These are phyloP conservation scores for Melieria crassipennis DNA, from an alignment of 2,888 invertebrate species.

Conservation along the genomic window DNA sequence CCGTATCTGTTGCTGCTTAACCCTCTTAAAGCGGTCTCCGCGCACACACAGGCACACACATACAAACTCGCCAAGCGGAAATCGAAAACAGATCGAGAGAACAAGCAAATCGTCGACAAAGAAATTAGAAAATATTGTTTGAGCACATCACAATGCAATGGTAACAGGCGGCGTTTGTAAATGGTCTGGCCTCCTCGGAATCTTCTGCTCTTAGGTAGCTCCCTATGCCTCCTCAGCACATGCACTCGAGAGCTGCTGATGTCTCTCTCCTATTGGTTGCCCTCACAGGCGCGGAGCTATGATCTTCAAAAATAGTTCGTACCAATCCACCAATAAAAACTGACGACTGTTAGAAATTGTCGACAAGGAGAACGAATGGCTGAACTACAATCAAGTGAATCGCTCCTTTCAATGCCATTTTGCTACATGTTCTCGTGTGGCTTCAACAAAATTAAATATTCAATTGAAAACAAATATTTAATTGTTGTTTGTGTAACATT, in stretches of 20 bases:
- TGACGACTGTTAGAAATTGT: no score
- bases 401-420: no score
- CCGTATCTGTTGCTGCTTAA: background rate
- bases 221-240: background rate
- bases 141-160: background rate
- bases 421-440: no score
- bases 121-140: slow-evolving; percentile 25
- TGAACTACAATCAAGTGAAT: no score
- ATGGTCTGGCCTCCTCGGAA: background rate
- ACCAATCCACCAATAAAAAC: slow-evolving; percentile 8
- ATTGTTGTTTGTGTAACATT: background rate
- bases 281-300: background rate
- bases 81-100: slow-evolving; percentile 1
- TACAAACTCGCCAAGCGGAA: background rate
- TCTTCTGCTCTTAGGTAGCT: background rate
- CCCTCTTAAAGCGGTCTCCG: background rate
- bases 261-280: slow-evolving; percentile 14
- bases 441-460: no score
- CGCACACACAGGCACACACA: background rate
- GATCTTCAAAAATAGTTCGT: background rate
- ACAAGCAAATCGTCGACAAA: no score
- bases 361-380: no score
- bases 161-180: background rate
- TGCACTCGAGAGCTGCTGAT: background rate
- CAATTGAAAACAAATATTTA: no score